Conservation (phyloP, 2,888 invertebrate species). For the Protodeltote pygarga region DNA sequence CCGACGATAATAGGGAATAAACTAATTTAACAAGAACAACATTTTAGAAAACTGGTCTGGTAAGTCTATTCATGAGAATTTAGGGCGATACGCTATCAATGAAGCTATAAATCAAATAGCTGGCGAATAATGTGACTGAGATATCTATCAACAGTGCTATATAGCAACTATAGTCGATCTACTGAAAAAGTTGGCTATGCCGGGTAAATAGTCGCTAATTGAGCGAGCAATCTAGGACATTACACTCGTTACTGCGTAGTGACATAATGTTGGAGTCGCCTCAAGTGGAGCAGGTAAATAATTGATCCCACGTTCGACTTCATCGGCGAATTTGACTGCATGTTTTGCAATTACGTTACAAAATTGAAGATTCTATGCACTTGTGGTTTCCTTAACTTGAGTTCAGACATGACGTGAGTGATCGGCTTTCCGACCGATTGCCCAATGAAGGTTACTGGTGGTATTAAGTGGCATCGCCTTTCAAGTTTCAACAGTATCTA, state of each 20-base stretch:
- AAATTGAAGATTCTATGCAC: conserved; percentile 54
- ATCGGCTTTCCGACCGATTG: conserved; percentile 51
- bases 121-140: conserved; percentile 50
- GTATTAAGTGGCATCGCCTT: conserved; percentile 47
- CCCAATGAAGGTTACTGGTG: conserved; percentile 50
- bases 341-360: conserved; percentile 57
- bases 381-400: conserved; percentile 49
- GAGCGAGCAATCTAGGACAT: conserved; percentile 65
- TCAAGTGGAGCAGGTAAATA: conserved; percentile 70
- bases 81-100: conserved; percentile 63
- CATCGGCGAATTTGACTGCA: conserved; percentile 62
- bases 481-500: too few relatives aligned
- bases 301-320: conserved; percentile 83
- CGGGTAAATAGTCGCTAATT: conserved; percentile 63
- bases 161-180: conserved; percentile 44
- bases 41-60: conserved; percentile 66
- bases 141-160: conserved; percentile 50
- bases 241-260: conserved; percentile 56
- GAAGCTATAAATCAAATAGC: conserved; percentile 61
- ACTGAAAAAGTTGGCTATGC: conserved; percentile 50
- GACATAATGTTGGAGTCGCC: conserved; percentile 66
- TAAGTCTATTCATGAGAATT: conserved; percentile 58
- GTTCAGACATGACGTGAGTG: conserved; percentile 41
- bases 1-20: conserved; percentile 6
- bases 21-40: conserved; percentile 28